Conservation (phyloP, 2,797 vertebrate species). For the Trachops cirrhosus region DNA sequence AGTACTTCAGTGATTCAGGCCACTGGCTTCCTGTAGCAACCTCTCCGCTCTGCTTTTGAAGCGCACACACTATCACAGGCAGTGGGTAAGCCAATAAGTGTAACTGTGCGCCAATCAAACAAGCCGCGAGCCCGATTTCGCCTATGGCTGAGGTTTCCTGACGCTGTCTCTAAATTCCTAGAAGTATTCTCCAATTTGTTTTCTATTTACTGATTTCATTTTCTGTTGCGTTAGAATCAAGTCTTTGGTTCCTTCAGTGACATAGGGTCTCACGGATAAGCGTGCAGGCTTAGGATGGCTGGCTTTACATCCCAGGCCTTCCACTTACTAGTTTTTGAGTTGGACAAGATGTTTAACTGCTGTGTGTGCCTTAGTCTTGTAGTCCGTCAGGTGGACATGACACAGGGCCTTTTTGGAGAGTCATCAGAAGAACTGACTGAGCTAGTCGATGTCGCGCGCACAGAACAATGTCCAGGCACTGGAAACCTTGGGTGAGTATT, state of each 20-base stretch:
- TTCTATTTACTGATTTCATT: background rate
- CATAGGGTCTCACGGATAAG: fast-evolving
- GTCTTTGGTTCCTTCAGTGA: background rate
- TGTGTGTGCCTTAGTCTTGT: background rate
- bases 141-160: background rate
- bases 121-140: fast-evolving
- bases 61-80: background rate
- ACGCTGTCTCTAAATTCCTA: background rate
- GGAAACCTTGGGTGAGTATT: background rate
- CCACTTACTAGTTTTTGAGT: background rate
- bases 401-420: background rate
- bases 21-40: fast-evolving
- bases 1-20: background rate
- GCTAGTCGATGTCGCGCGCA: background rate
- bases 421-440: background rate
- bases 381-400: background rate
- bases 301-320: background rate
- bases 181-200: background rate
- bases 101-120: background rate
- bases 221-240: background rate
- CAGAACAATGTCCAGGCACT: background rate
- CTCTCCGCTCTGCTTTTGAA: background rate
- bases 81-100: no score
- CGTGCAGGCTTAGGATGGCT: background rate
- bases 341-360: background rate